These are phyloP conservation scores for Aurelia sp. DNA, from an alignment of 30 jellyfish, hydroid and myxozoan genomes.

Conservation along the genomic window DNA sequence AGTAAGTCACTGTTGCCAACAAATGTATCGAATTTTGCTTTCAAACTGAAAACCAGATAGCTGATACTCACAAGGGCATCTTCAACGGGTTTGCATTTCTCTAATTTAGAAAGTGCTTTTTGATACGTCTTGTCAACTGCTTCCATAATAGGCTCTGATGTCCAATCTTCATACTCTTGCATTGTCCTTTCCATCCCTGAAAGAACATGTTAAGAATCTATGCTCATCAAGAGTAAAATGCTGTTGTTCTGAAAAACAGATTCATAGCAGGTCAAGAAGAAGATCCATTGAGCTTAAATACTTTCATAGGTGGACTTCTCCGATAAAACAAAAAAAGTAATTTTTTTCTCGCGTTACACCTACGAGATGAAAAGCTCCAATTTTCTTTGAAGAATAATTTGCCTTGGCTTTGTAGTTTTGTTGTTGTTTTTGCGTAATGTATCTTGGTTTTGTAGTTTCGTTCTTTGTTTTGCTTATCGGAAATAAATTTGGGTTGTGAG, in stretches of 20 bases:
- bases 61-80: slow-evolving; percentile 78
- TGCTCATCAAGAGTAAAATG: not conserved
- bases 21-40: not conserved
- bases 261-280: not conserved
- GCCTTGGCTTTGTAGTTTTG: too few relatives aligned
- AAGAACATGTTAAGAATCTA: not conserved
- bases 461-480: too few relatives aligned
- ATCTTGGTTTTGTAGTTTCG: too few relatives aligned
- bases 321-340: too few relatives aligned
- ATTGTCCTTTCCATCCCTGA: slow-evolving; percentile 84
- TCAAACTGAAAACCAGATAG: not conserved
- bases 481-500: too few relatives aligned
- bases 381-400: too few relatives aligned
- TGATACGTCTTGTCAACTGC: slow-evolving; percentile 60
- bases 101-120: slow-evolving; percentile 69
- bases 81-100: slow-evolving; percentile 74
- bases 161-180: slow-evolving; percentile 93
- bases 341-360: too few relatives aligned
- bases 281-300: not conserved
- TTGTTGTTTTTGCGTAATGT: too few relatives aligned
- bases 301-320: not conserved
- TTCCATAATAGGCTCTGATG: slow-evolving; percentile 80
- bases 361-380: too few relatives aligned
- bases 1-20: not conserved
- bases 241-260: not conserved